Percentiles rank a stretch among this genome's conserved stretches.
phyloP scores from a whole-genome alignment of 2,888 invertebrate species.

The Leptinotarsa rubiginosa region DNA sequence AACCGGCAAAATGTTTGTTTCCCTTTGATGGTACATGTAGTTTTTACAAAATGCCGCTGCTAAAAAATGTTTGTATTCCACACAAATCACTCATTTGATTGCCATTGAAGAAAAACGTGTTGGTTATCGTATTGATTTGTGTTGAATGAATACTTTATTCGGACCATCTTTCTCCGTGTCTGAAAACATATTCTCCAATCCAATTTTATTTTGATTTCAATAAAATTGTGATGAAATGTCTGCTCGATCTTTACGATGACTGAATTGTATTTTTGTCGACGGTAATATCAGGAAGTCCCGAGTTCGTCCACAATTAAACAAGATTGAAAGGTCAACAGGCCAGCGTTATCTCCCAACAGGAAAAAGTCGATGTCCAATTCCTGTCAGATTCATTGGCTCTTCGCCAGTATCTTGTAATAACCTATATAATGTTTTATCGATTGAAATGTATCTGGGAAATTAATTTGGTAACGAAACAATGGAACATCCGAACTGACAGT shows the following conservation, averaged over 20 bases:
- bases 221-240: neutral
- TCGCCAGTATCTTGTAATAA: constrained; percentile 18
- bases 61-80: too few relatives aligned
- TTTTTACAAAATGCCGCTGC: too few relatives aligned
- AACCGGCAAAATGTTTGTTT: too few relatives aligned
- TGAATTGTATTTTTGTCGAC: constrained; percentile 11
- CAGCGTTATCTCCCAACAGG: neutral
- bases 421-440: constrained; percentile 16
- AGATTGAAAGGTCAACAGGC: constrained; percentile 13
- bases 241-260: neutral
- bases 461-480: constrained; percentile 19
- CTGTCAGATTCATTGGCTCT: constrained; percentile 7
- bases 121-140: too few relatives aligned
- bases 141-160: too few relatives aligned
- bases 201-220: constrained; percentile 15
- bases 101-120: too few relatives aligned
- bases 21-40: too few relatives aligned
- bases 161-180: neutral
- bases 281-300: constrained; percentile 1
- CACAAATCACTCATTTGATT: too few relatives aligned
- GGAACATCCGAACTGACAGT: constrained; percentile 11
- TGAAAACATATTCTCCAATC: neutral
- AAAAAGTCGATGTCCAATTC: neutral
- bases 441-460: constrained; percentile 18
- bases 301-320: constrained; percentile 15